Evolutionary conservation across 1,140 invertebrate species (phyloP), one percentile per base, ranked within the genome.

Genomic region (Mesaphorura yosii): DNA sequence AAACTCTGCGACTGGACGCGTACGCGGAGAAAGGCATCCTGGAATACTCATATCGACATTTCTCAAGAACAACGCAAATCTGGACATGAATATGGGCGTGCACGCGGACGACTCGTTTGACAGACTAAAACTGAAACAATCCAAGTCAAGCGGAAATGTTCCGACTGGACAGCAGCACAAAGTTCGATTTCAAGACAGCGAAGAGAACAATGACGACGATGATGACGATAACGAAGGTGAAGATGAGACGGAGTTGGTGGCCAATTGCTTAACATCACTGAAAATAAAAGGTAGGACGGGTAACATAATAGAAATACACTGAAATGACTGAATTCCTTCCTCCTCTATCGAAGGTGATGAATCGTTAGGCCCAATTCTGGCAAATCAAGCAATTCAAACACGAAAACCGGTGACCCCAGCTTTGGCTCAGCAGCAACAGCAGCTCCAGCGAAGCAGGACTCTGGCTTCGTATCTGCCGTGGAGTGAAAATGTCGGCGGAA

Each of bases 251-350:
- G 34, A 47, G 26, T 31, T 48, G 3, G 12, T 44, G 5, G 41
- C 48, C 29, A 28, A 46, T 27, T 38, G 25, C 15, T 53, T 58
- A 27, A 27, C 27, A 25, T 45, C 40, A 19, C 52, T 58, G n/a
- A 50, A 51, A 39, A 45, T 58, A n/a, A 34, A 53, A 42, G 51
- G 51, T 51, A 45, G 15, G 14, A 22, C 19, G 0, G 1, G 15
- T 28, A 12, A 42, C 29, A 42, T 12, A 37, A 37, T 37, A 22
- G 5, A 5, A 10, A 14, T 22, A 39, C 25, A 22, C 4, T 50
- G 19, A 42, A 39, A 6, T 14, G 12, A 26, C 7, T 39, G 20
- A 15, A 37, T 19, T 6, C 12, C 12, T 19, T 41, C 22, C n/a
- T 17, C 10, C 2, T 14, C 3, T 37, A 39, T 15, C 12, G 23